Evolutionary conservation across 2,113 vertebrate genomes (phyloP), one percentile per base, ranked within the genome.

Genomic region (Myotis yumanensis): DNA sequence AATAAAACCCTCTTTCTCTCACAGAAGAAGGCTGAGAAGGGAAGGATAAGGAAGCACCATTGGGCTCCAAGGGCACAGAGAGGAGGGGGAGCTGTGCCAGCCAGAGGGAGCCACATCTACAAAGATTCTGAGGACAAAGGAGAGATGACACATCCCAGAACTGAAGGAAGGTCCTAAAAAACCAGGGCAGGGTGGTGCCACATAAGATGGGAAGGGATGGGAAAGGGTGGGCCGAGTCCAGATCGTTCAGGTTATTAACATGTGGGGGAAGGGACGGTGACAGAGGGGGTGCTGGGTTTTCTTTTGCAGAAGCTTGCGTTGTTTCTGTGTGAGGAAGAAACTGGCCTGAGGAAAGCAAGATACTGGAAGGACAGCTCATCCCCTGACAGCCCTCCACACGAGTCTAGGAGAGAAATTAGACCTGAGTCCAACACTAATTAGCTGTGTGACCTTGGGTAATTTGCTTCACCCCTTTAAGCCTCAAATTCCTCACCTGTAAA

Each of bases 401-500:
- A 71, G 71, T 85, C 87, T 82, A 81, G 48, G 25, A 5, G 3
- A 80, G 25, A 94, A 62, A 90, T 4, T 37, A 32, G 85, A 69
- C 51, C 28, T 1, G 23, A 93, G 68, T 83, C 89, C 64, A 75
- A 85, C 10, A 23, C 76, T 93, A 93, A 97, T 92, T 92, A 95
- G 87, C 72, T 57, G 2, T 81, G 62, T 94, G 95, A 96, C 72
- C 90, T 87, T 90, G 82, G 87, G 73, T 95, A 96, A 94, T 97
- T 96, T 93, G 80, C 72, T 95, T 93, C 71, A 93, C 87, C 87
- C 52, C 71, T 87, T 87, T 95, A 97, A 96, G 91, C 79, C 89
- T 96, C 95, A 96, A 91, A 94, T 96, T 89, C 91, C 75, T 37
- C 75, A 96, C 89, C 97, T 97, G 73, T 94, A 94, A 90, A 97